Conservation (phyloP, 2,888 invertebrate genomes). For the Rhagonycha lutea region DNA sequence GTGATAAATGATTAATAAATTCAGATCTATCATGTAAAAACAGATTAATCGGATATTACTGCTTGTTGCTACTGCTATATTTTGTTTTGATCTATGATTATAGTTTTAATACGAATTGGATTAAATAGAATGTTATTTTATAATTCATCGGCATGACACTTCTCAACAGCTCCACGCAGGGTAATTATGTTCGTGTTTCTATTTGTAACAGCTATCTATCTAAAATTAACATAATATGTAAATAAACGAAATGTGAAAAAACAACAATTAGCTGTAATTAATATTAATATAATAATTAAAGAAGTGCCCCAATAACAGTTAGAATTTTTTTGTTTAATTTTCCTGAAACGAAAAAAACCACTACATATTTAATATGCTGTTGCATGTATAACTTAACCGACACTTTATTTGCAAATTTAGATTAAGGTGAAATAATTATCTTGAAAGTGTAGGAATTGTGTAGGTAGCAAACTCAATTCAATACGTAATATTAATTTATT, state of each 20-base stretch:
- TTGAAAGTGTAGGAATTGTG: conserved; percentile 24
- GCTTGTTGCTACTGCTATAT: conserved; percentile 30
- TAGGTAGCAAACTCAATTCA: conserved; percentile 29
- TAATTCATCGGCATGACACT: conserved; percentile 10
- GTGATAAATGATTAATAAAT: conserved; percentile 39
- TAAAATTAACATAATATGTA: background rate
- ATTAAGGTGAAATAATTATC: conserved; percentile 23
- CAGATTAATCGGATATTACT: conserved; percentile 26
- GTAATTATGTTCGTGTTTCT: conserved; percentile 1
- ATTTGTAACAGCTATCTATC: background rate
- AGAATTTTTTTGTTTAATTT: background rate
- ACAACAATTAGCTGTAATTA: background rate
- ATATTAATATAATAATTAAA: background rate
- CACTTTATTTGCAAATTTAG: conserved; percentile 9
- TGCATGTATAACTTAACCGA: conserved; percentile 3
- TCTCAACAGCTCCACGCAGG: conserved; percentile 2
- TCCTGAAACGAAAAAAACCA: background rate
- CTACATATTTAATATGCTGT: background rate
- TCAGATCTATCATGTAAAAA: conserved; percentile 33
- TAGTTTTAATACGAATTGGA: conserved; percentile 13
- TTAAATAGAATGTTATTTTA: conserved; percentile 26
- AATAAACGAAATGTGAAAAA: background rate
- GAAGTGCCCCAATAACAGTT: background rate
- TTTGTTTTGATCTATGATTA: conserved; percentile 33
- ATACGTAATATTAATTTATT: conserved; percentile 31